A percentile compares a stretch with the other conserved stretches of the same genome.
These are phyloP conservation scores for Myrmophylax atrothorax DNA, from an alignment of 2,113 vertebrate species.

Conservation along the genomic window DNA sequence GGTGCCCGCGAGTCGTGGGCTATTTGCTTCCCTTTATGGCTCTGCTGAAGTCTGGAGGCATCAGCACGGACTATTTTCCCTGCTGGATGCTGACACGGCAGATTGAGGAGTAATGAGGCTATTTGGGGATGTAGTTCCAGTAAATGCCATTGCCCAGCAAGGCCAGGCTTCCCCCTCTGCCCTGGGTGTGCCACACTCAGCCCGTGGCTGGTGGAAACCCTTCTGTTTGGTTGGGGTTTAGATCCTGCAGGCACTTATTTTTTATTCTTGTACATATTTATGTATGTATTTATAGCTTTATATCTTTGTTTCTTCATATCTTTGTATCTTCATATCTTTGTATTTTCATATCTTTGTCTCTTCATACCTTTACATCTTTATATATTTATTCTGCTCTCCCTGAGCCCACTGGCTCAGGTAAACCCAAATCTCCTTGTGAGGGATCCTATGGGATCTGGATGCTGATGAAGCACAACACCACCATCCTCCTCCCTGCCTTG, in stretches of 20 bases:
- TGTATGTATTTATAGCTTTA: background rate
- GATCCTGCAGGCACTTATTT: background rate
- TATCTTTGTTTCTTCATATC: too few relatives aligned
- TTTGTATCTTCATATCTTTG: too few relatives aligned
- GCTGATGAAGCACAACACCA: background rate
- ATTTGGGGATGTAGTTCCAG: background rate
- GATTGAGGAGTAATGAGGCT: constrained; percentile 12
- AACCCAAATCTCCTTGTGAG: background rate
- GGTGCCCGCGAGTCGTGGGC: background rate
- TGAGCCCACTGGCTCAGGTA: background rate
- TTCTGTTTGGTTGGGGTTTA: background rate
- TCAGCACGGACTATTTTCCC: constrained; percentile 1
- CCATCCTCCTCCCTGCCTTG: background rate
- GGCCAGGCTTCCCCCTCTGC: background rate
- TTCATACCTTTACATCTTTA: background rate
- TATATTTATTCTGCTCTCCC: background rate
- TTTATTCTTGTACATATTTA: background rate
- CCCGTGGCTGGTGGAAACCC: background rate
- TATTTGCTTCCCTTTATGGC: constrained; percentile 38
- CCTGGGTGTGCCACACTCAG: background rate
- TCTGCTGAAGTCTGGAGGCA: constrained; percentile 41
- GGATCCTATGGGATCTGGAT: background rate
- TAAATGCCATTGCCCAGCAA: background rate
- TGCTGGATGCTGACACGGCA: background rate
- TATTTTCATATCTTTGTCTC: too few relatives aligned